Evolutionary conservation across 2,113 vertebrate genomes (phyloP).

Genomic region (Oenanthe oenanthe): DNA sequence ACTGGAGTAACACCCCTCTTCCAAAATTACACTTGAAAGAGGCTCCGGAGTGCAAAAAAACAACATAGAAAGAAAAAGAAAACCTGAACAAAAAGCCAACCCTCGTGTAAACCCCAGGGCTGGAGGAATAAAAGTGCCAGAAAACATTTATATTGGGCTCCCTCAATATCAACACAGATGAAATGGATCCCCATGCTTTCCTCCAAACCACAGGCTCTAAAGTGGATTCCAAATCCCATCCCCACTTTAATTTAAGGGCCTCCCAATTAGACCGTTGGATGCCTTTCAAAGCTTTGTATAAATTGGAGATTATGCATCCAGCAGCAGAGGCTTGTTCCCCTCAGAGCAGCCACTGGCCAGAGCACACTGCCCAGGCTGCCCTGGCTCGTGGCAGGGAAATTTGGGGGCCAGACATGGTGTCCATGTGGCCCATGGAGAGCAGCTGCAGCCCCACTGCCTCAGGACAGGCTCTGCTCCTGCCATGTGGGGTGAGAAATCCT

Average conservation of each 20-base stretch:
- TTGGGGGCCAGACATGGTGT: accelerated
- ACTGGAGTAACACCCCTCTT: background rate
- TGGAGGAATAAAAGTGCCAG: slow-evolving; percentile 37
- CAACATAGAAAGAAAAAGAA: background rate
- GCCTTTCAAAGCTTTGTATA: slow-evolving; percentile 55
- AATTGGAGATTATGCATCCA: slow-evolving; percentile 36
- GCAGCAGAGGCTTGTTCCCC: background rate
- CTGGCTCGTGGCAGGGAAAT: accelerated
- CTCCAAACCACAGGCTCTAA: slow-evolving; percentile 58
- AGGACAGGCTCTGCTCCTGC: background rate
- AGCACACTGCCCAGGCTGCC: background rate
- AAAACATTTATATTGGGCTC: slow-evolving; percentile 52
- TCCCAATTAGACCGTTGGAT: slow-evolving; percentile 53
- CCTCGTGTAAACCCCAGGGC: slow-evolving; percentile 17
- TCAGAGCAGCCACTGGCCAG: accelerated
- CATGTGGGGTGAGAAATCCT: accelerated
- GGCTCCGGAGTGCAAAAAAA: background rate
- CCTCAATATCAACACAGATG: slow-evolving; percentile 47
- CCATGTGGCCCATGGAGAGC: background rate
- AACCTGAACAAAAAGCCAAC: background rate
- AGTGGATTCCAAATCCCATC: slow-evolving; percentile 62
- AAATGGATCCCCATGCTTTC: slow-evolving; percentile 53
- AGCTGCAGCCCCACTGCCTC: accelerated
- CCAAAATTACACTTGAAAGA: background rate
- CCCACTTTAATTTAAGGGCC: slow-evolving; percentile 59